These are phyloP conservation scores for Norana najaformis DNA, from an alignment of 2,888 invertebrate species.

Conservation along the genomic window DNA sequence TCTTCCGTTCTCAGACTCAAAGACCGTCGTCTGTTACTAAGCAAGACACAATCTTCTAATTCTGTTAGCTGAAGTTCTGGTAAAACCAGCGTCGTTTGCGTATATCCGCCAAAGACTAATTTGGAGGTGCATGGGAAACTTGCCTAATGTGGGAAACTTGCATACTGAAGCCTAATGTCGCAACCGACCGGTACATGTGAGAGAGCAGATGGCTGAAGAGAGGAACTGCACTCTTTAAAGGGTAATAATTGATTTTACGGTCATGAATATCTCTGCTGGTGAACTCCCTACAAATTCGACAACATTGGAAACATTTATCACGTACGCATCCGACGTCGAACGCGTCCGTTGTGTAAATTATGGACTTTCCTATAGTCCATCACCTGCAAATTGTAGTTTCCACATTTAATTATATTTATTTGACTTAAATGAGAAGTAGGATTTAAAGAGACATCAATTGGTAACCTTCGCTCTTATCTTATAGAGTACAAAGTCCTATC, in stretches of 20 bases:
- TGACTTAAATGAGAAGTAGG: background rate
- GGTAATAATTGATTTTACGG: background rate
- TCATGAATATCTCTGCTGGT: background rate
- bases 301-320: no score
- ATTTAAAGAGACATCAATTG: background rate
- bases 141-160: no score
- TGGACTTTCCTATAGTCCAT: background rate
- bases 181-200: no score
- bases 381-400: background rate
- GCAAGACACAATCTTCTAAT: background rate
- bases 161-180: background rate
- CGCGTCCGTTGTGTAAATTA: background rate
- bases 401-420: background rate
- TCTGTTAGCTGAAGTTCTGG: background rate
- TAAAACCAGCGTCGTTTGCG: background rate
- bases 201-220: background rate
- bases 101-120: background rate
- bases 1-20: background rate
- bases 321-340: background rate
- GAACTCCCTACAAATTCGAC: no score
- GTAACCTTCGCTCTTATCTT: background rate
- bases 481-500: no score
- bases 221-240: background rate
- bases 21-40: background rate
- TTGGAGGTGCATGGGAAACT: background rate